These are phyloP conservation scores for Chloropsis cyanopogon DNA, from an alignment of 2,113 vertebrate genomes.

Conservation along the genomic window DNA sequence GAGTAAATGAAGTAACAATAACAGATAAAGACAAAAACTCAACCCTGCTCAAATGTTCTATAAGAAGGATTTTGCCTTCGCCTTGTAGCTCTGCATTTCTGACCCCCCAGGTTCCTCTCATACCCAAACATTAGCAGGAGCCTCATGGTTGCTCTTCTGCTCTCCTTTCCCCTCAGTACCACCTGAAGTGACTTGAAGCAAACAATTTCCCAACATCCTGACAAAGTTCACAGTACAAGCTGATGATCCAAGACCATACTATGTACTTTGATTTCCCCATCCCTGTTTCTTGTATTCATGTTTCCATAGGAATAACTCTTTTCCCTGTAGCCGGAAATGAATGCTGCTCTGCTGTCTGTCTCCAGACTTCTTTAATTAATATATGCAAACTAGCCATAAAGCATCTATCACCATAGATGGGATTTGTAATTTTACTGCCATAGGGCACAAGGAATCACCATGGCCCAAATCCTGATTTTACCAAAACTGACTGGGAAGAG, in stretches of 20 bases:
- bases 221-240: constrained; percentile 37
- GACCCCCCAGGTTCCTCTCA: neutral
- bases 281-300: neutral
- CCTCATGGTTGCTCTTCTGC: neutral
- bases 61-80: neutral
- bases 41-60: neutral
- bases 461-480: neutral
- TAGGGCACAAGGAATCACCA: neutral
- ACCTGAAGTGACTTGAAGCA: neutral
- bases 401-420: neutral
- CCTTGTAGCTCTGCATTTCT: neutral
- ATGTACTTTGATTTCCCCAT: constrained; percentile 32
- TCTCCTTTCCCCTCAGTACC: neutral
- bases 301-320: neutral
- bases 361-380: neutral
- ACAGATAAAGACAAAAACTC: no score
- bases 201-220: constrained; percentile 31
- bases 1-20: neutral
- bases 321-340: neutral
- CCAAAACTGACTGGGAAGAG: neutral
- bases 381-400: neutral
- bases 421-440: neutral
- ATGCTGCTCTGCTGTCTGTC: neutral
- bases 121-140: neutral
- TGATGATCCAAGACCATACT: constrained; percentile 4